Evolutionary conservation across 2,113 vertebrate genomes (phyloP).

Genomic region (Chaenocephalus aceratus): DNA sequence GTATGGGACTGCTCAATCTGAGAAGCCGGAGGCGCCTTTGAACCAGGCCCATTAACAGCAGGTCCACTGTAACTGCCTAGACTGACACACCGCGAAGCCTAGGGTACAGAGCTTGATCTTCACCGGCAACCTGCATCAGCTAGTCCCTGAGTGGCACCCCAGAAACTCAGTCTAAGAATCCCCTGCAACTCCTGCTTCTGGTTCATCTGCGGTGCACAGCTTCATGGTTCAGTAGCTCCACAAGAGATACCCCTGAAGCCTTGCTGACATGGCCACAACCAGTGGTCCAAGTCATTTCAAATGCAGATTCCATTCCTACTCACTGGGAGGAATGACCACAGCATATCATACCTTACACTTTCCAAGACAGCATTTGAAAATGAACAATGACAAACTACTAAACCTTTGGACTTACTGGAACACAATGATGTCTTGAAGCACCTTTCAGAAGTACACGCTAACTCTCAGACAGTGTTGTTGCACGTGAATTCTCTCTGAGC

Average conservation of each 20-base stretch:
- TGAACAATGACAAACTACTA: background rate
- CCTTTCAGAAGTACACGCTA: no score
- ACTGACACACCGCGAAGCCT: background rate
- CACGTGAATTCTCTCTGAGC: no score
- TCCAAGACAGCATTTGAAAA: background rate
- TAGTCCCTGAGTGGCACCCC: background rate
- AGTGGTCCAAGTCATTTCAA: background rate
- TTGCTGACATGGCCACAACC: background rate
- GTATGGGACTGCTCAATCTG: constrained; percentile 11
- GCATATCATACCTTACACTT: no score
- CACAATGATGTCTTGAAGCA: no score
- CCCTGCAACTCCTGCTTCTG: background rate
- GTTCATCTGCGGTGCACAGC: background rate
- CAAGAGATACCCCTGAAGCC: background rate
- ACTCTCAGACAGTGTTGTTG: no score
- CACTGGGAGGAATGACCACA: background rate
- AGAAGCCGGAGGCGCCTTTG: constrained; percentile 13
- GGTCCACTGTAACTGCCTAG: constrained; percentile 7
- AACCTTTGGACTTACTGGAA: no score
- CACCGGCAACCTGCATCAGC: background rate
- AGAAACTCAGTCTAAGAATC: background rate
- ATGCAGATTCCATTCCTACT: no score
- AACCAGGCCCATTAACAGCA: constrained; percentile 12
- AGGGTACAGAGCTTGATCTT: background rate
- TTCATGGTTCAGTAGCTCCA: background rate